Evolutionary conservation across 2,888 invertebrate genomes (phyloP), one percentile per base, ranked within the genome.

Genomic region (Colletes collaris): DNA sequence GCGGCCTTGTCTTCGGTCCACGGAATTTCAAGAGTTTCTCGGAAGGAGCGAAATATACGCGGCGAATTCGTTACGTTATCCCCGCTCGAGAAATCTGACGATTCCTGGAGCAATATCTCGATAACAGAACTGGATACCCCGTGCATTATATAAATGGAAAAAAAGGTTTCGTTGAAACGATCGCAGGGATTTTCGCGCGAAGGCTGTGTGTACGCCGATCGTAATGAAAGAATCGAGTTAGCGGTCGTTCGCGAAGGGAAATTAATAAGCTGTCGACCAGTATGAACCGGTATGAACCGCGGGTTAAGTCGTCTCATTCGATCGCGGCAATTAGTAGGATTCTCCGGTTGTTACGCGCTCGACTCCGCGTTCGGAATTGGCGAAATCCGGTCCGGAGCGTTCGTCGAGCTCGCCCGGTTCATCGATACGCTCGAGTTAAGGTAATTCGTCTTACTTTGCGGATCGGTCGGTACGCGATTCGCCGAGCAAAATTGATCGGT

Each of bases 281-380:
- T 56, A 65, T 46, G 77, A 66, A 79, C 71, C 27, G 69, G 71
- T 67, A 62, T 35, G 65, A 60, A 60, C 72, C 67, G 59, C 72
- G 63, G 76, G 64, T 80, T 80, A 72, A 75, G n/a, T 77, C 63
- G 66, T 19, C 69, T 79, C 79, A 62, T 76, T 63, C 56, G 67
- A 62, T 64, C 70, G 56, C 67, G 11, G 8, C 78, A 66, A 79
- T 79, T 77, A 78, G 46, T 49, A 37, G 62, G 70, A 76, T 70
- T 53, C 53, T 59, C 11, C 27, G 64, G 64, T 16, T 16, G 58
- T 62, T 60, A 59, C 46, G 11, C 40, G 40, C 11, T 37, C 35
- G 60, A 27, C 49, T n/a, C n/a, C 5, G 6, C 49, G 35, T 4
- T 37, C 37, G 55, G 6, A 58, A 72, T 65, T 50, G 56, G 10